phyloP scores from a whole-genome alignment of 2,113 vertebrate species.

The Dendrocopos noguchii region DNA sequence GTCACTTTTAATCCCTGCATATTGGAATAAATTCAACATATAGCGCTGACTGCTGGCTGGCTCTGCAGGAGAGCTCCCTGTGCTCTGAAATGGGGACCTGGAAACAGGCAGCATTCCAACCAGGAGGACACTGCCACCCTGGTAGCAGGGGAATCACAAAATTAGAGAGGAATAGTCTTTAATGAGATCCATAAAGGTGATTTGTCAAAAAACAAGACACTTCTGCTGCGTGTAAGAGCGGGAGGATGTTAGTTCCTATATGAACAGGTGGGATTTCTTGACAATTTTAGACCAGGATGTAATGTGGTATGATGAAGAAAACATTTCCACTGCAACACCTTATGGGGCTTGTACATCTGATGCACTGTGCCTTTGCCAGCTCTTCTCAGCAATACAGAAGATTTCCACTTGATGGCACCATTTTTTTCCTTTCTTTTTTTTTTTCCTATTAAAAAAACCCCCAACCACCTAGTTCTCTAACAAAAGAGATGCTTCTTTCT shows the following conservation, averaged over 20 bases:
- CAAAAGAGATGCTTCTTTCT: not conserved
- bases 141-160: not conserved
- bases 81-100: not conserved
- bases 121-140: not conserved
- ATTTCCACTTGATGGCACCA: conserved; percentile 76
- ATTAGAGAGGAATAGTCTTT: not conserved
- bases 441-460: not conserved
- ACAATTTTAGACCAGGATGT: not conserved
- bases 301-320: not conserved
- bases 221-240: not conserved
- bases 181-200: not conserved
- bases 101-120: not conserved
- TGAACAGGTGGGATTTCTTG: not conserved
- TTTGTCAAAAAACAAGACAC: not conserved
- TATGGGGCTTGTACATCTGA: not conserved
- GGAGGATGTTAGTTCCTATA: not conserved
- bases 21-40: not conserved
- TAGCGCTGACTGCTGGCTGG: not conserved
- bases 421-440: conserved; percentile 71
- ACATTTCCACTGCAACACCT: not conserved
- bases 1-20: not conserved
- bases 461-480: not conserved
- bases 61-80: not conserved
- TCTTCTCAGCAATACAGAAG: conserved; percentile 50
- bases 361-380: not conserved